A percentile compares a stretch with the other conserved stretches of the same genome.
These are phyloP conservation scores for Diadophis punctatus DNA, from an alignment of 2,113 vertebrate genomes.

Conservation along the genomic window DNA sequence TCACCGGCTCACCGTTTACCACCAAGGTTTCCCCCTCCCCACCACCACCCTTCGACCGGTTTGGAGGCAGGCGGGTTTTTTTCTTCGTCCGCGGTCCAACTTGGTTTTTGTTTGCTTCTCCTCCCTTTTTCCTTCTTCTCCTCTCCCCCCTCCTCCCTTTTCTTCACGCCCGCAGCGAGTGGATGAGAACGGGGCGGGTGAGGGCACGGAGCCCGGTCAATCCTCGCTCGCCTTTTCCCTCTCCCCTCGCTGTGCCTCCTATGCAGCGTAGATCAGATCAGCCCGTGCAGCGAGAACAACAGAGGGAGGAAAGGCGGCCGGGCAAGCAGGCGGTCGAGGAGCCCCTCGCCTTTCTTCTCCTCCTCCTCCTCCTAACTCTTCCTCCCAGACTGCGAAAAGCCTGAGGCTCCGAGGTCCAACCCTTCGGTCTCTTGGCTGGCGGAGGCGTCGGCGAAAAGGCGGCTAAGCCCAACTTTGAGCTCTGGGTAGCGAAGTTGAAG, in stretches of 20 bases:
- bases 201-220: slow-evolving; percentile 28
- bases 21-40: slow-evolving; percentile 16
- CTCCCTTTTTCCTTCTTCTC: not conserved
- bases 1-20: slow-evolving; percentile 42
- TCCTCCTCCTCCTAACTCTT: slow-evolving; percentile 47
- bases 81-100: not conserved
- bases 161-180: not conserved
- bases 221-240: not conserved
- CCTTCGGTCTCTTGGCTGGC: slow-evolving; percentile 38
- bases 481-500: slow-evolving; percentile 30
- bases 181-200: slow-evolving; percentile 28
- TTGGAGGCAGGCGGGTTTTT: not conserved
- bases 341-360: slow-evolving; percentile 12
- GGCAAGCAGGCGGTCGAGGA: not conserved
- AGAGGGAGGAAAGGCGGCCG: not conserved
- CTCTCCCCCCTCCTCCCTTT: not conserved
- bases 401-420: not conserved
- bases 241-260: slow-evolving; percentile 33
- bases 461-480: slow-evolving; percentile 42
- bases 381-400: slow-evolving; percentile 22
- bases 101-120: slow-evolving; percentile 1
- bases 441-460: slow-evolving; percentile 21
- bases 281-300: not conserved
- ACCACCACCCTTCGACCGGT: not conserved
- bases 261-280: slow-evolving; percentile 11